phyloP scores from a whole-genome alignment of 2,888 invertebrate genomes.

The Drosophila melanosoma region DNA sequence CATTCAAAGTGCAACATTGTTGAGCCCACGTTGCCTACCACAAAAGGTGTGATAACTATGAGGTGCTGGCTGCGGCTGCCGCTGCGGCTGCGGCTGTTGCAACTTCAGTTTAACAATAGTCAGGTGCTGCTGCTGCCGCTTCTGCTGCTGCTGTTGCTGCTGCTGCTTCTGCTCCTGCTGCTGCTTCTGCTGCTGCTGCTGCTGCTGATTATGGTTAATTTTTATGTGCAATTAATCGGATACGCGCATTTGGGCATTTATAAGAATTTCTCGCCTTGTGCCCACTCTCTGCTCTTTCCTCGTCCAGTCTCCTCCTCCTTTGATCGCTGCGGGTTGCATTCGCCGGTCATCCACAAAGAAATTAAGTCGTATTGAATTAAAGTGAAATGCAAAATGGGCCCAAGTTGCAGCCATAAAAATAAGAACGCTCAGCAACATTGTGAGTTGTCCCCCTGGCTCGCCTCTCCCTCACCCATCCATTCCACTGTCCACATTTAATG shows the following conservation, averaged over 20 bases:
- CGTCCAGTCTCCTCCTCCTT: neutral
- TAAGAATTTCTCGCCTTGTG: slow-evolving; percentile 66
- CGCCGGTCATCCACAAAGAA: slow-evolving; percentile 44
- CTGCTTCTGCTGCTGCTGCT: slow-evolving; percentile 5
- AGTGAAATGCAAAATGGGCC: slow-evolving; percentile 75
- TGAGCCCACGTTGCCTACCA: slow-evolving; percentile 36
- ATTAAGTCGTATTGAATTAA: slow-evolving; percentile 77
- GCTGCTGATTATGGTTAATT: slow-evolving; percentile 73
- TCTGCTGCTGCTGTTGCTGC: slow-evolving; percentile 36
- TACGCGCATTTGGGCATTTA: slow-evolving; percentile 78
- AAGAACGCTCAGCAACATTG: slow-evolving; percentile 62
- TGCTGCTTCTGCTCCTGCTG: slow-evolving; percentile 25
- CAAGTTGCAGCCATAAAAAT: slow-evolving; percentile 55
- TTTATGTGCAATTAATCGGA: slow-evolving; percentile 80
- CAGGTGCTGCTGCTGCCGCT: slow-evolving; percentile 30
- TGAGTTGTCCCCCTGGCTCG: slow-evolving; percentile 8
- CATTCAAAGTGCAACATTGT: slow-evolving; percentile 76
- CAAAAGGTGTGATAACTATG: slow-evolving; percentile 63
- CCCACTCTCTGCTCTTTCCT: neutral
- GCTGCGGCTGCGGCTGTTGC: neutral
- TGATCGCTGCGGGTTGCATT: slow-evolving; percentile 47
- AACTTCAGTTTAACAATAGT: slow-evolving; percentile 31
- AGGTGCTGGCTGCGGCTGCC: slow-evolving; percentile 7
- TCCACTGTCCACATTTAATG: slow-evolving; percentile 45
- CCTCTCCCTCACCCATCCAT: neutral